These are phyloP conservation scores for Mimas tiliae DNA, from an alignment of 2,888 invertebrate species.

Conservation along the genomic window DNA sequence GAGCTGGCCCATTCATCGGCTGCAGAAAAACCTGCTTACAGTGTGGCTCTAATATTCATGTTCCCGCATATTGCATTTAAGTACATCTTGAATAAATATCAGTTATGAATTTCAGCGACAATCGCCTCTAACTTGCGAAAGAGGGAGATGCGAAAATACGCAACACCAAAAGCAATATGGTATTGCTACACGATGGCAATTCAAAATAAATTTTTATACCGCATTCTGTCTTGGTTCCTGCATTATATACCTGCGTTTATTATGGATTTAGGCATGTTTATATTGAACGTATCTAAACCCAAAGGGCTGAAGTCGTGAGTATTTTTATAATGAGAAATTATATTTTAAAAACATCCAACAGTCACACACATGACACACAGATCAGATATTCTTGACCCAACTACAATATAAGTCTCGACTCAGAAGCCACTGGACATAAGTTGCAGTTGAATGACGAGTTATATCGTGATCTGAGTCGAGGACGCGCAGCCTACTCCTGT, in stretches of 20 bases:
- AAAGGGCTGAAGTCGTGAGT: slow-evolving; percentile 86
- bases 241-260: slow-evolving; percentile 89
- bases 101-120: slow-evolving; percentile 26
- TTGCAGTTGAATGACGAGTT: too few species aligned
- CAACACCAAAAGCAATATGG: slow-evolving; percentile 76
- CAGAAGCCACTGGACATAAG: too few species aligned
- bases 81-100: too few species aligned
- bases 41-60: too few species aligned
- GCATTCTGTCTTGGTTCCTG: slow-evolving; percentile 85
- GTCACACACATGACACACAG: too few species aligned
- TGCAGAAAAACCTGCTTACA: too few species aligned
- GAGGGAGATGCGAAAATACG: background rate
- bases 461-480: too few species aligned
- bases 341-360: background rate
- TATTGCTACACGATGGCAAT: slow-evolving; percentile 88
- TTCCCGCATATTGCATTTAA: too few species aligned
- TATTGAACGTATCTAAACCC: slow-evolving; percentile 82
- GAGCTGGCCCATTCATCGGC: too few species aligned
- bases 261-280: slow-evolving; percentile 85
- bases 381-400: too few species aligned
- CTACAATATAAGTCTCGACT: too few species aligned
- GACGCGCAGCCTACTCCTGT: too few species aligned
- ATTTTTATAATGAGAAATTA: slow-evolving; percentile 7
- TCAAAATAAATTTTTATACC: slow-evolving; percentile 84
- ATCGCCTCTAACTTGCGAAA: slow-evolving; percentile 11